Evolutionary conservation across 92 coral and sea anemone species (phyloP), one percentile per base, ranked within the genome.

Genomic region (Phenganax marumi): DNA sequence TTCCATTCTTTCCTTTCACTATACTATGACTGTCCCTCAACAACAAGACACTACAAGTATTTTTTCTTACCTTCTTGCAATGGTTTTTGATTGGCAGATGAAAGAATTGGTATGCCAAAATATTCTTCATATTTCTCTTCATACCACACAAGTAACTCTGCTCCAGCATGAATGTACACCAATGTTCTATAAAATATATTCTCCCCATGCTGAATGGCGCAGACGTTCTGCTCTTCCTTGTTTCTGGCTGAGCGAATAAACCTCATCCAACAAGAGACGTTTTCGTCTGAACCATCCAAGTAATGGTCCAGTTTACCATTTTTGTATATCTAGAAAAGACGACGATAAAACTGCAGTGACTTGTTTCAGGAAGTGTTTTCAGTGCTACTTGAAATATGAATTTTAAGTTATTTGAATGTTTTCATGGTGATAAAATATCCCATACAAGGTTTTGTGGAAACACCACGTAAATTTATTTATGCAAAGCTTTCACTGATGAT

Each of bases 181-280:
- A 90, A 94, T 8, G 93, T 94, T 68, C 98, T 81, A 87, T 94
- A 94, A 86, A 92, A 94, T 66, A 94, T 90, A 81, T 94, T 91
- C 17, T 92, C 97, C 23, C 86, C 87, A 78, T 92, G 91, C 68
- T 94, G 98, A 85, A 94, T 90, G 26, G 91, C 95, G 72, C 86
- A 90, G 22, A 93, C 71, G 77, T 94, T 94, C 77, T 94, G 98
- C 52, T 94, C 98, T 21, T 84, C 88, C 81, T 81, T 92, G 89
- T 90, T 86, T 7, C 98, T 93, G 22, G 98, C 98, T 49, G 97
- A 94, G 84, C 91, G 85, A 80, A 94, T 92, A 70, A 86, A 94
- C 39, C 98, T 88, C 98, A 94, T 94, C 98, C 98, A 94, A 70
- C 98, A 92, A 26, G 98, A 94, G 6, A 88, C 80, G 70, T 85